Evolutionary conservation across 2,888 invertebrate species (phyloP), one percentile per base, ranked within the genome.

Genomic region (Amphimallon solstitiale): DNA sequence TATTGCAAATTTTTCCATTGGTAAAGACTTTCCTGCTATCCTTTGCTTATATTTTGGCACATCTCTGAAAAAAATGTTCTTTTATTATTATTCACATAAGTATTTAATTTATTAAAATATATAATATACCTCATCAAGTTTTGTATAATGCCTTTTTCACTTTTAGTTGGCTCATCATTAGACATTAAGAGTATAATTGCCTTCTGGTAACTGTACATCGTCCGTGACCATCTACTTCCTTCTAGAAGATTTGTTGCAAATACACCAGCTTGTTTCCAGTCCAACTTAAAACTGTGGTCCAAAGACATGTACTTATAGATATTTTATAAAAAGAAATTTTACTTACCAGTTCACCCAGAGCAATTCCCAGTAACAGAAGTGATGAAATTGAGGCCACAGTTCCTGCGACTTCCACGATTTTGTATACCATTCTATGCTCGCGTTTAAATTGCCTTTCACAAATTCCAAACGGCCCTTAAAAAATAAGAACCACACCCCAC

Each of bases 1-100:
- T n/a, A 94, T 88, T 48, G 93, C 92, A 83, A 97, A 98, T 82
- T 98, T 98, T 82, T 98, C 98, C 89, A 97, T 92, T 1, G 98
- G 98, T 70, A 98, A 83, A 0, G 97, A 97, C 83, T 98, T 98
- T 0, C 98, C 98, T 29, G 97, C 97, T 63, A 98, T 94, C 65
- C 93, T 88, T 78, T 96, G 94, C 76, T 94, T 95, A 81, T 90
- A 89, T 60, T 86, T 85, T 1, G 96, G 93, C 3, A 94, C 93
- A 74, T 90, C 88, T 73, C 92, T 93, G 79, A 45, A 80, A 79
- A 71, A 66, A 66, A 65, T 64, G 62, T 46, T 9, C 29, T 60
- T 29, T 10, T 52, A 14, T 52, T 23, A 12, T 1, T 19, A 7
- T 12, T 6, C 4, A 4, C 14, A 46, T 12, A 12, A 15, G 4